phyloP scores from a whole-genome alignment of 2,888 invertebrate genomes.

The Philopedon plagiatum region DNA sequence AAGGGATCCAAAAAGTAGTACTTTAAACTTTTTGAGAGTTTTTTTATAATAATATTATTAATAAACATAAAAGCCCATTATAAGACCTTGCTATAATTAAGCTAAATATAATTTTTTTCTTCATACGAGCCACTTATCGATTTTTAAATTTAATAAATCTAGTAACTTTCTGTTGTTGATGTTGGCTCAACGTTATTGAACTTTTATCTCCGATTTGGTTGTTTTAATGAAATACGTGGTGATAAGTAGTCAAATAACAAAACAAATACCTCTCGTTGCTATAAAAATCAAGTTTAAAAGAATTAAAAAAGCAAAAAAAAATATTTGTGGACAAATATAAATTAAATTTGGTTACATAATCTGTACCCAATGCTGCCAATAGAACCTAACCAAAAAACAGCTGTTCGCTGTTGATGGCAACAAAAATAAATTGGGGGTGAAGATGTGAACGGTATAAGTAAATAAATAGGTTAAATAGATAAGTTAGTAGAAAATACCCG shows the following conservation, averaged over 20 bases:
- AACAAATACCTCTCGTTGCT: neutral
- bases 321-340: neutral
- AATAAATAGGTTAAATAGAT: conserved; percentile 45
- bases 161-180: conserved; percentile 14
- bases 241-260: neutral
- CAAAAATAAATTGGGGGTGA: conserved; percentile 44
- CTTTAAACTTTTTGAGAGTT: too few relatives aligned
- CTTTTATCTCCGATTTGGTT: neutral
- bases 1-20: too few relatives aligned
- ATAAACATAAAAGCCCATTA: too few relatives aligned
- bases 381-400: conserved; percentile 53
- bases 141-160: conserved; percentile 6
- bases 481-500: conserved; percentile 45
- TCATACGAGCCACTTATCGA: neutral
- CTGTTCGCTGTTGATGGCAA: conserved; percentile 53
- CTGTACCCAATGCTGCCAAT: conserved; percentile 49
- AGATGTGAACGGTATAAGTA: conserved; percentile 39
- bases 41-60: too few relatives aligned
- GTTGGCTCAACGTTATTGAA: conserved; percentile 13
- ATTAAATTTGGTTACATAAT: conserved; percentile 38
- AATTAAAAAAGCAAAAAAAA: conserved; percentile 10
- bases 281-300: conserved; percentile 1
- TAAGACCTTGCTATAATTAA: too few relatives aligned
- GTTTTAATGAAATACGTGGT: neutral
- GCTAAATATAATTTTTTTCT: too few relatives aligned